phyloP scores from a whole-genome alignment of 2,113 vertebrate genomes.

The Scomber colias region DNA sequence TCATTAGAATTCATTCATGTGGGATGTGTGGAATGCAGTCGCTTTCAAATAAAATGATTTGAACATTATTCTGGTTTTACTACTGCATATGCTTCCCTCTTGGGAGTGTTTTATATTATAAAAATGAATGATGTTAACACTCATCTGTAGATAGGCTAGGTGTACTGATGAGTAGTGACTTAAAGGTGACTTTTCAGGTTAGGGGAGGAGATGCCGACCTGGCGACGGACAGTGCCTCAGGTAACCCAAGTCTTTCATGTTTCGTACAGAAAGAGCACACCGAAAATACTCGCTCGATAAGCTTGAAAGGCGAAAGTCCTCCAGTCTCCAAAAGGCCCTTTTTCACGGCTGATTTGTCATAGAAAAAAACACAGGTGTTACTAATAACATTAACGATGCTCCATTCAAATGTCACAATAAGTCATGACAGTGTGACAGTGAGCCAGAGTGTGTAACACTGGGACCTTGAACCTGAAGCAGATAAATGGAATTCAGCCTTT shows the following conservation, averaged over 20 bases:
- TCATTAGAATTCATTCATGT: constrained; percentile 54
- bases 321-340: no score
- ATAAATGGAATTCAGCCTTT: no score
- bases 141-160: constrained; percentile 3
- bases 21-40: constrained; percentile 47
- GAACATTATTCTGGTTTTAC: constrained; percentile 44
- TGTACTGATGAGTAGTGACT: constrained; percentile 5
- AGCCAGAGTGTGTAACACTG: no score
- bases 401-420: no score
- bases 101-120: constrained; percentile 20
- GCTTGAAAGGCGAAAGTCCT: no score
- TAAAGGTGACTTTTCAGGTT: background rate
- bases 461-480: no score
- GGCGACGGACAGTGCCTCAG: no score
- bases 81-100: background rate
- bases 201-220: background rate
- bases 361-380: no score
- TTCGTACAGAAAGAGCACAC: background rate
- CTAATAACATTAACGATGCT: no score
- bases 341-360: no score
- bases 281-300: background rate
- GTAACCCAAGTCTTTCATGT: background rate
- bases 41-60: constrained; percentile 44
- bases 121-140: constrained; percentile 39
- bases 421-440: no score